Percentiles rank a stretch among this genome's conserved stretches.
Evolutionary conservation across 2,797 vertebrate genomes (phyloP).

Genomic region (Melopsittacus undulatus): DNA sequence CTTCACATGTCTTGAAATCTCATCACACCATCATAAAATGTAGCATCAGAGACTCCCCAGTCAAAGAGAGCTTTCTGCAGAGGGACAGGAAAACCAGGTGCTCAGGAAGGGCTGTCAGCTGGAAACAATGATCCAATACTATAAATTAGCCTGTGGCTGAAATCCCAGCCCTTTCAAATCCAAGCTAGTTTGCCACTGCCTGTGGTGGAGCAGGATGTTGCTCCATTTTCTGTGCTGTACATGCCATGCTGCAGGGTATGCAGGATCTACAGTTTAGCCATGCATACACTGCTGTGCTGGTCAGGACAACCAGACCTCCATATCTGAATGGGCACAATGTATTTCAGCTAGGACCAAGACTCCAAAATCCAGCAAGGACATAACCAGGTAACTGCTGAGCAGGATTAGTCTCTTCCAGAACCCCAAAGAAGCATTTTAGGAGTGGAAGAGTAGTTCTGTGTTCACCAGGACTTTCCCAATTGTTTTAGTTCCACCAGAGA

Average conservation of each 20-base stretch:
- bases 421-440: not conserved
- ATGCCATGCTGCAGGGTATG: not conserved
- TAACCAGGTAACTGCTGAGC: not conserved
- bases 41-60: not conserved
- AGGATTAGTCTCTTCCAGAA: not conserved
- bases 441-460: not conserved
- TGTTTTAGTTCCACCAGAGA: not conserved
- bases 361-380: not conserved
- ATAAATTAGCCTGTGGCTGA: not conserved
- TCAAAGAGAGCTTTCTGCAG: not conserved
- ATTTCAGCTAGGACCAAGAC: not conserved
- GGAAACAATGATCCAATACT: not conserved
- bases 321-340: rapidly evolving
- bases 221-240: not conserved
- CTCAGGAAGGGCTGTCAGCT: not conserved
- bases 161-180: not conserved
- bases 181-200: not conserved
- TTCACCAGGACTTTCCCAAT: not conserved
- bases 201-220: not conserved
- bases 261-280: not conserved
- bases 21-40: not conserved
- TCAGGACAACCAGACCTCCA: not conserved
- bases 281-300: rapidly evolving
- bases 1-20: not conserved
- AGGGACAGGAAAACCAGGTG: not conserved